phyloP scores from a whole-genome alignment of 2,888 invertebrate genomes.

The Lasioglossum pauxillum region DNA sequence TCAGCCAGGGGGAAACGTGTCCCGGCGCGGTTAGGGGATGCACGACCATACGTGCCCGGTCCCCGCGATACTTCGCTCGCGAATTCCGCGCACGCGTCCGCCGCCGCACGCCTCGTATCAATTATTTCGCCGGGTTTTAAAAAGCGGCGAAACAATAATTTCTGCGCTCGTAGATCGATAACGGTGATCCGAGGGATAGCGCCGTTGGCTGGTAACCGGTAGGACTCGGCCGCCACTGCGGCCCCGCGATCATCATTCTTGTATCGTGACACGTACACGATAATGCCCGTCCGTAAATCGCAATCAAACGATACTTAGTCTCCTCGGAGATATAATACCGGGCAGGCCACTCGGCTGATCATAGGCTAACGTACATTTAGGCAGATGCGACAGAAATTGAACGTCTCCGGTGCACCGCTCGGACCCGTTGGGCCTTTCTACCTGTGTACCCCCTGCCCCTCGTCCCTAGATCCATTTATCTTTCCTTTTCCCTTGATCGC shows the following conservation, averaged over 20 bases:
- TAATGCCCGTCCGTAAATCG: constrained; percentile 56
- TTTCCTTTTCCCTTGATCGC: neutral
- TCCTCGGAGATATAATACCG: constrained; percentile 60
- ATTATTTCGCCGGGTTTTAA: constrained; percentile 32
- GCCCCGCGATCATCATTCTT: constrained; percentile 46
- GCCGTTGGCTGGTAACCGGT: neutral
- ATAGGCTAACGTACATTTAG: constrained; percentile 77
- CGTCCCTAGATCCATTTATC: constrained; percentile 11
- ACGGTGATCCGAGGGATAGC: constrained; percentile 20
- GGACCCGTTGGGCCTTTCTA: constrained; percentile 6
- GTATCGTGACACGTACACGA: constrained; percentile 62
- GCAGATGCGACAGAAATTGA: constrained; percentile 80
- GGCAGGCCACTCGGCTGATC: constrained; percentile 63
- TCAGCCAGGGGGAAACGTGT: constrained; percentile 3
- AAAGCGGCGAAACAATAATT: constrained; percentile 50
- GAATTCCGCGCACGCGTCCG: constrained; percentile 6
- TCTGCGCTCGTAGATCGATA: constrained; percentile 50
- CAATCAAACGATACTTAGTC: constrained; percentile 69
- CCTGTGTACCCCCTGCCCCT: neutral
- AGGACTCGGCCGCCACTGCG: neutral
- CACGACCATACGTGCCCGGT: neutral
- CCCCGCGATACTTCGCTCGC: neutral
- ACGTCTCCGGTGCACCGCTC: constrained; percentile 56
- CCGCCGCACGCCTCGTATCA: neutral
- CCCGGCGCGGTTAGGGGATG: neutral